These are phyloP conservation scores for Podabrus alpinus DNA, from an alignment of 2,888 invertebrate species.

Conservation along the genomic window DNA sequence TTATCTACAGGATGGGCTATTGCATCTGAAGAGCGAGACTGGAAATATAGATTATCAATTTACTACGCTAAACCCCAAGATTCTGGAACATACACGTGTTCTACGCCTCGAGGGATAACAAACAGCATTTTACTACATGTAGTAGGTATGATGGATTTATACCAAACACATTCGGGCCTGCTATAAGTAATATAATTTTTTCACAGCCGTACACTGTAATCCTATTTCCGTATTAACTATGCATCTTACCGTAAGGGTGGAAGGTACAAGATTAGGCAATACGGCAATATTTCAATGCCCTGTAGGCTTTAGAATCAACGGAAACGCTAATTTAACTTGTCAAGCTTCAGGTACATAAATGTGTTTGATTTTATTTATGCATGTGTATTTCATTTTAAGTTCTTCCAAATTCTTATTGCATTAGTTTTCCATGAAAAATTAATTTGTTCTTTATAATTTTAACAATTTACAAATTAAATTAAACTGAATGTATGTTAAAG, in stretches of 20 bases:
- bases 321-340: constrained; percentile 78
- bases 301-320: constrained; percentile 77
- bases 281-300: constrained; percentile 78
- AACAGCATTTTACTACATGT: constrained; percentile 76
- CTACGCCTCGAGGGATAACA: constrained; percentile 78
- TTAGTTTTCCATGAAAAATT: neutral
- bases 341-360: constrained; percentile 74
- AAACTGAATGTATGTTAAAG: constrained; percentile 52
- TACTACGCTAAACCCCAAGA: constrained; percentile 82
- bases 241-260: constrained; percentile 71
- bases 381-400: neutral
- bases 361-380: neutral
- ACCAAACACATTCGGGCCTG: constrained; percentile 10
- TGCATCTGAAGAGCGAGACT: constrained; percentile 74
- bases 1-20: constrained; percentile 71
- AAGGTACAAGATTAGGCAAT: constrained; percentile 80
- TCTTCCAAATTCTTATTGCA: neutral
- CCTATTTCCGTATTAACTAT: constrained; percentile 64
- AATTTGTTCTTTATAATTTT: neutral
- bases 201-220: constrained; percentile 66
- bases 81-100: constrained; percentile 83
- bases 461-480: neutral
- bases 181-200: constrained; percentile 24
- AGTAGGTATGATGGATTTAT: constrained; percentile 68
- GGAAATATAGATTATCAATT: constrained; percentile 80